Evolutionary conservation across 2,797 vertebrate species (phyloP).

Genomic region (Carapus acus): DNA sequence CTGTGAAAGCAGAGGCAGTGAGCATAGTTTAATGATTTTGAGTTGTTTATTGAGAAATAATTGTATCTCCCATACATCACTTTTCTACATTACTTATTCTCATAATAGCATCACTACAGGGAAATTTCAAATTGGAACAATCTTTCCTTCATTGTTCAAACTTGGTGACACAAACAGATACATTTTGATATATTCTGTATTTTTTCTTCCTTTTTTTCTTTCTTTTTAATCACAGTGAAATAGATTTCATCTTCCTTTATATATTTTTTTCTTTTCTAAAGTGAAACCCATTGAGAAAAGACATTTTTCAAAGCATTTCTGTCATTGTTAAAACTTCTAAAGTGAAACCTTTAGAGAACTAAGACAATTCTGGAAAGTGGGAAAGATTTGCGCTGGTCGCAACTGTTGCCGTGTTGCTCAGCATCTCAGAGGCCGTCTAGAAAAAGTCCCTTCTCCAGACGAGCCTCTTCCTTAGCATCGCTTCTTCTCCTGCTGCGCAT

Average conservation of each 20-base stretch:
- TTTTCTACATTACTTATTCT: too few species aligned
- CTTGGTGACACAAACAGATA: too few species aligned
- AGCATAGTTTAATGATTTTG: too few species aligned
- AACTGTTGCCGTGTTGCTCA: constrained; percentile 61
- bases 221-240: too few species aligned
- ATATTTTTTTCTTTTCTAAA: neutral
- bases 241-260: too few species aligned
- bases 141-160: neutral
- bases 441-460: constrained; percentile 68
- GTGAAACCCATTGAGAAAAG: constrained; percentile 17
- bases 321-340: constrained; percentile 55
- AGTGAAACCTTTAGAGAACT: constrained; percentile 72
- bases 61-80: too few species aligned
- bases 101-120: too few species aligned
- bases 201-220: neutral
- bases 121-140: neutral
- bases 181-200: too few species aligned
- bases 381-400: constrained; percentile 51
- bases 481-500: constrained; percentile 74
- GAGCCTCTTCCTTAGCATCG: constrained; percentile 70
- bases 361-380: constrained; percentile 70
- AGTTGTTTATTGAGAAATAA: too few species aligned
- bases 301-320: constrained; percentile 22
- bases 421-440: constrained; percentile 52
- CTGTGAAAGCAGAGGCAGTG: too few species aligned